phyloP scores from a whole-genome alignment of 2,113 vertebrate species.

The Galbula dea region DNA sequence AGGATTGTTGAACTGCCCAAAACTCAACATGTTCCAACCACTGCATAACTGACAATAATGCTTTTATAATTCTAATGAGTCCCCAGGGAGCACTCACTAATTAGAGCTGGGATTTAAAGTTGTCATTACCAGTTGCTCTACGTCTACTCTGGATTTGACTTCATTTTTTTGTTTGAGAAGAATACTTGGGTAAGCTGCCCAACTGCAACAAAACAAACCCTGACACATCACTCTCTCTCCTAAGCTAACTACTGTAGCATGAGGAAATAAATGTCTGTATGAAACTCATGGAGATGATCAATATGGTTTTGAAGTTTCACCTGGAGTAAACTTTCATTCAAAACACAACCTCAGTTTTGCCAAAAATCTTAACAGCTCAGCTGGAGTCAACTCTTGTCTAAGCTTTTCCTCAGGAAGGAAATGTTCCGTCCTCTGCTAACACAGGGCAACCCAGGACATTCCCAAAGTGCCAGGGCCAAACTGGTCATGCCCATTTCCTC shows the following conservation, averaged over 20 bases:
- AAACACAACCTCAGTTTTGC: not conserved
- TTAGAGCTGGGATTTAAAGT: constrained; percentile 37
- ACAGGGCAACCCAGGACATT: not conserved
- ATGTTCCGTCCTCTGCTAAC: not conserved
- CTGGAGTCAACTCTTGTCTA: not conserved
- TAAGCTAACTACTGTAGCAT: fast-evolving
- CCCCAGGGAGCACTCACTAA: constrained; percentile 29
- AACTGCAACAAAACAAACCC: not conserved
- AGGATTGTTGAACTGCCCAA: constrained; percentile 25
- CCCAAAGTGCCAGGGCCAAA: not conserved
- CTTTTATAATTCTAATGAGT: constrained; percentile 60
- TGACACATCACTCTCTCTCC: not conserved
- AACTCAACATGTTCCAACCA: not conserved
- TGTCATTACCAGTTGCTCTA: constrained; percentile 5
- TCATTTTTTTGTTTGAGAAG: not conserved
- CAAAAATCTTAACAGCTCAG: not conserved
- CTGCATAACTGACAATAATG: not conserved
- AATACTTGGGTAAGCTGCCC: not conserved
- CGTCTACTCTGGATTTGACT: not conserved
- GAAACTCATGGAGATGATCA: not conserved
- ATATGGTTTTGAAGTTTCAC: not conserved
- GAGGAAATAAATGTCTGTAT: not conserved
- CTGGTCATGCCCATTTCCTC: not conserved
- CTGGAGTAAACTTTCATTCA: not conserved
- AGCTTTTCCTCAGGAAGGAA: not conserved